These are phyloP conservation scores for Pseudachorutes palmiensis DNA, from an alignment of 1,140 invertebrate species.

Conservation along the genomic window DNA sequence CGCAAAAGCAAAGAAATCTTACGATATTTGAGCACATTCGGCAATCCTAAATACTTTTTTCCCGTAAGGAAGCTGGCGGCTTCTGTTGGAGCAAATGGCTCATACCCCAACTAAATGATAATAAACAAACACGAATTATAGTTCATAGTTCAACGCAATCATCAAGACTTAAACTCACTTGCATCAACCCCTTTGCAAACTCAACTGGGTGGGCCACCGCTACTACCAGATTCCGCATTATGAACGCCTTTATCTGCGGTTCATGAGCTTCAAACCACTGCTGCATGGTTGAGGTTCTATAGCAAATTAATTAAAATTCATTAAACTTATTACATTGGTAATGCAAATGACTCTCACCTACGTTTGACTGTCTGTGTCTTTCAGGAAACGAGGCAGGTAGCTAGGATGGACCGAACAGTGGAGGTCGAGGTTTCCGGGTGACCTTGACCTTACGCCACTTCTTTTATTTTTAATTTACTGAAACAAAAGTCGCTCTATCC, in stretches of 20 bases:
- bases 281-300: not conserved
- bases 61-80: conserved; percentile 59
- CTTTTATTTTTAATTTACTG: too few species aligned
- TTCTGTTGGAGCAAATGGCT: conserved; percentile 66
- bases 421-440: too few species aligned
- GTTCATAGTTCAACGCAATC: not conserved
- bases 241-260: not conserved
- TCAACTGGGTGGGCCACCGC: conserved; percentile 23
- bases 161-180: conserved; percentile 21
- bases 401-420: too few species aligned
- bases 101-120: conserved; percentile 64
- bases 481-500: too few species aligned
- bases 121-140: conserved; percentile 12
- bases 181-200: conserved; percentile 31
- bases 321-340: too few species aligned
- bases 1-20: conserved; percentile 36
- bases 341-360: too few species aligned
- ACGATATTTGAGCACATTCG: conserved; percentile 81
- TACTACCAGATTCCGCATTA: not conserved
- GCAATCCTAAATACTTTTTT: conserved; percentile 64
- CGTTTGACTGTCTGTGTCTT: too few species aligned
- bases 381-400: too few species aligned
- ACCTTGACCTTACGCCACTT: too few species aligned
- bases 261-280: not conserved
- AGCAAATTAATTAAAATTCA: not conserved